These are phyloP conservation scores for Perccottus glenii DNA, from an alignment of 2,113 vertebrate species.

Conservation along the genomic window DNA sequence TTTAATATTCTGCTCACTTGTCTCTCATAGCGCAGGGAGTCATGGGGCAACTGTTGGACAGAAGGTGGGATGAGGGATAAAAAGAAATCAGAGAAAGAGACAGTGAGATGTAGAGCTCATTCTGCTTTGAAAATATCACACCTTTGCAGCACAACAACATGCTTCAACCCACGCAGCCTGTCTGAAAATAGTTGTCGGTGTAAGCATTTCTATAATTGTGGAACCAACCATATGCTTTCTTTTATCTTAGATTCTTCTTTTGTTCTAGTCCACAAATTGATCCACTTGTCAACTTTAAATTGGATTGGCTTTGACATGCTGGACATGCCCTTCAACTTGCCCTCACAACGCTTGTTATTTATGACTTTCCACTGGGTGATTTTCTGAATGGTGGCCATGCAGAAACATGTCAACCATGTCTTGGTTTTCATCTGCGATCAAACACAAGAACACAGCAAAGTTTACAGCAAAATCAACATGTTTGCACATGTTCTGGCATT, in stretches of 20 bases:
- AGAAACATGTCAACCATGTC: slow-evolving; percentile 59
- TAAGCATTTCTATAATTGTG: slow-evolving; percentile 47
- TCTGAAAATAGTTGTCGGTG: slow-evolving; percentile 70
- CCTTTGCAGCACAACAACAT: slow-evolving; percentile 71
- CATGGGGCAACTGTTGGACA: slow-evolving; percentile 41
- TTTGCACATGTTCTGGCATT: slow-evolving; percentile 68
- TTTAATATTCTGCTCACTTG: slow-evolving; percentile 39
- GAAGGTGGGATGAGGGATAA: slow-evolving; percentile 34
- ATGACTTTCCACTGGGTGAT: slow-evolving; percentile 35
- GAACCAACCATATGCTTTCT: slow-evolving; percentile 60
- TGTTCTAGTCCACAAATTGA: slow-evolving; percentile 43
- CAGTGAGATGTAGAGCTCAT: slow-evolving; percentile 50
- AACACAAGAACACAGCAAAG: slow-evolving; percentile 58
- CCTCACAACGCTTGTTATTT: slow-evolving; percentile 43
- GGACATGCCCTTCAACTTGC: slow-evolving; percentile 27
- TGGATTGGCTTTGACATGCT: slow-evolving; percentile 19
- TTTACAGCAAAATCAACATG: slow-evolving; percentile 69
- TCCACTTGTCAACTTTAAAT: slow-evolving; percentile 24
- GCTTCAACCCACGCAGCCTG: slow-evolving; percentile 70
- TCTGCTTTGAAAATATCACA: slow-evolving; percentile 73
- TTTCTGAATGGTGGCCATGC: slow-evolving; percentile 55
- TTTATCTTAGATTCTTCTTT: slow-evolving; percentile 40
- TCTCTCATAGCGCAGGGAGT: slow-evolving; percentile 14
- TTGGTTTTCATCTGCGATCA: slow-evolving; percentile 62
- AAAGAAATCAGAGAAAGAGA: slow-evolving; percentile 57